phyloP scores from a whole-genome alignment of 2,888 invertebrate genomes.

The Ornithoptera alexandrae region DNA sequence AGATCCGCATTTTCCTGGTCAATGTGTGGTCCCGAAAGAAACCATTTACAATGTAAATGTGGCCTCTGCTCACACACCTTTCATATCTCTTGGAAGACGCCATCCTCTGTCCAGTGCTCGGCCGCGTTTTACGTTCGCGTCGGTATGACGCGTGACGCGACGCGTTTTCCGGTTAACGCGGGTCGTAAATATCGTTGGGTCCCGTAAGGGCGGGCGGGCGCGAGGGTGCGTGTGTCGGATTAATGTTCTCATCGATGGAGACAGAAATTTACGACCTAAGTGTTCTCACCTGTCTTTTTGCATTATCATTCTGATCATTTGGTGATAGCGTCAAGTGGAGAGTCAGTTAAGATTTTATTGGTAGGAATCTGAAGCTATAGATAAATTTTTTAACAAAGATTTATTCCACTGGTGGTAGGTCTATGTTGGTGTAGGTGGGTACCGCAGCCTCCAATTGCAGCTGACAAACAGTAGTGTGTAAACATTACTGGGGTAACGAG shows the following conservation, averaged over 20 bases:
- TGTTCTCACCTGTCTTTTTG: slow-evolving; percentile 9
- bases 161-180: slow-evolving; percentile 15
- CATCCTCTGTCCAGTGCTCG: slow-evolving; percentile 4
- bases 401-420: too few species aligned
- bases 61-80: too few species aligned
- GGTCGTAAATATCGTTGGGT: slow-evolving; percentile 20
- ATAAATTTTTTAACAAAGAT: too few species aligned
- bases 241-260: slow-evolving; percentile 2
- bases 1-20: too few species aligned
- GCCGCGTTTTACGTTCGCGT: slow-evolving; percentile 8
- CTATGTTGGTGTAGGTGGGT: too few species aligned
- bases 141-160: slow-evolving; percentile 5
- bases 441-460: too few species aligned
- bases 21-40: too few species aligned
- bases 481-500: too few species aligned
- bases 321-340: neutral
- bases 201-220: neutral
- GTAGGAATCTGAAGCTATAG: neutral
- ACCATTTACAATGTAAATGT: too few species aligned
- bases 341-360: neutral
- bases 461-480: too few species aligned
- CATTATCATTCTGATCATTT: neutral
- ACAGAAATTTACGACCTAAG: slow-evolving; percentile 16
- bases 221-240: neutral
- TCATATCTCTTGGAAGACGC: neutral